Evolutionary conservation across 2,888 invertebrate genomes (phyloP).

Genomic region (Celastrina argiolus): DNA sequence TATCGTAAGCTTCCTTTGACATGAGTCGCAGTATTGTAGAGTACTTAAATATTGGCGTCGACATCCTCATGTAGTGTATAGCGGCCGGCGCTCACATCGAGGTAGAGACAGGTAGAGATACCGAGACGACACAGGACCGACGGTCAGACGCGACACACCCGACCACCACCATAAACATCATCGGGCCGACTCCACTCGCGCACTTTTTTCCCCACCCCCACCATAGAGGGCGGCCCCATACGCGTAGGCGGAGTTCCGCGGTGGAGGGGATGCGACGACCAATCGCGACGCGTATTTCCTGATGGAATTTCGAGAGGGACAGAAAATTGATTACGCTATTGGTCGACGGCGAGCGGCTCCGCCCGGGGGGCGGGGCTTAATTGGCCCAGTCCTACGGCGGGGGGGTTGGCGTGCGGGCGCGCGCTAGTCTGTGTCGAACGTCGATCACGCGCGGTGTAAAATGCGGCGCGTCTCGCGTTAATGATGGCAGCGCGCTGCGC

Average conservation of each 20-base stretch:
- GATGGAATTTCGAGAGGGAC: constrained; percentile 56
- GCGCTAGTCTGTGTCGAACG: constrained; percentile 73
- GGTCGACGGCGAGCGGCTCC: constrained; percentile 46
- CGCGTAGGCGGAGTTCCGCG: constrained; percentile 42
- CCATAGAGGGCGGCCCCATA: constrained; percentile 53
- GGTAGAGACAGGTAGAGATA: not conserved
- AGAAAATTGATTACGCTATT: constrained; percentile 54
- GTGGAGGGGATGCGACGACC: constrained; percentile 55
- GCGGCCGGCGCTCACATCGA: not conserved
- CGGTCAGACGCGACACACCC: not conserved
- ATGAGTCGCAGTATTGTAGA: not conserved
- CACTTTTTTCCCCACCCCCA: constrained; percentile 67
- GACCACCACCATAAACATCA: constrained; percentile 66
- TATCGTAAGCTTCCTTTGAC: not conserved
- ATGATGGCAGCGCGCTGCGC: constrained; percentile 71
- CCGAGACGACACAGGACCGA: not conserved
- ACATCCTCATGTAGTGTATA: not conserved
- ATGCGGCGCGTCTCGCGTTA: constrained; percentile 69
- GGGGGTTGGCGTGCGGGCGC: constrained; percentile 67
- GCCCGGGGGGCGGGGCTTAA: constrained; percentile 56
- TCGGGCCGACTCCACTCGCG: constrained; percentile 65
- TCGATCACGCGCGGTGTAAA: constrained; percentile 64
- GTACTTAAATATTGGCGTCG: not conserved
- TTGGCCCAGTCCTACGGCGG: constrained; percentile 71
- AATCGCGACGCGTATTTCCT: constrained; percentile 46